Conservation (phyloP, 2,113 vertebrate genomes). For the Chrysochloris asiatica region DNA sequence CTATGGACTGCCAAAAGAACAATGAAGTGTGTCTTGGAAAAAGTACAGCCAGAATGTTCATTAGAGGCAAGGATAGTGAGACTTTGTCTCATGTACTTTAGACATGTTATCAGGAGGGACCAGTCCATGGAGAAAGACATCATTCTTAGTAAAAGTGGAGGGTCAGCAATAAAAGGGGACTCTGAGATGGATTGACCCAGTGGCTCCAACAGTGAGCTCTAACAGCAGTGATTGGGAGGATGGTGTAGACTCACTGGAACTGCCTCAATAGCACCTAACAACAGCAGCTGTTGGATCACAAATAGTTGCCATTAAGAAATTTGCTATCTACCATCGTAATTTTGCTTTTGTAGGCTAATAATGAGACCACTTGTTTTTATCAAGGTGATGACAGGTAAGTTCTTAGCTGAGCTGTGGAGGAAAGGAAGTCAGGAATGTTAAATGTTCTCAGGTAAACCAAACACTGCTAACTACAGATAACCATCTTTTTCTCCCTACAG, state of each 20-base stretch:
- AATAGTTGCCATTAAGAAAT: not conserved
- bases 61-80: not conserved
- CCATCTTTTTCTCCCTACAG: conserved; percentile 46
- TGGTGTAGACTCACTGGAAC: not conserved
- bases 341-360: not conserved
- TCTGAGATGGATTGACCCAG: not conserved
- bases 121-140: not conserved
- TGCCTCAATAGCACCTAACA: not conserved
- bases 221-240: not conserved
- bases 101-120: not conserved
- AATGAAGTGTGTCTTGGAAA: not conserved
- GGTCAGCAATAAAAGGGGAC: not conserved
- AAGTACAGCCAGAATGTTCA: not conserved
- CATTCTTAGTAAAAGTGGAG: not conserved
- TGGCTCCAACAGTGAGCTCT: not conserved
- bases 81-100: not conserved
- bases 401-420: not conserved
- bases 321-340: not conserved
- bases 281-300: not conserved
- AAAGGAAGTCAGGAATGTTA: not conserved
- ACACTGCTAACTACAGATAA: not conserved
- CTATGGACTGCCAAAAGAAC: not conserved
- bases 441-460: conserved; percentile 5
- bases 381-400: too few relatives aligned
- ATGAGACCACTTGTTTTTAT: conserved; percentile 9